Conservation (phyloP, 2,797 vertebrate species). For the Mormyrops attenuatus region DNA sequence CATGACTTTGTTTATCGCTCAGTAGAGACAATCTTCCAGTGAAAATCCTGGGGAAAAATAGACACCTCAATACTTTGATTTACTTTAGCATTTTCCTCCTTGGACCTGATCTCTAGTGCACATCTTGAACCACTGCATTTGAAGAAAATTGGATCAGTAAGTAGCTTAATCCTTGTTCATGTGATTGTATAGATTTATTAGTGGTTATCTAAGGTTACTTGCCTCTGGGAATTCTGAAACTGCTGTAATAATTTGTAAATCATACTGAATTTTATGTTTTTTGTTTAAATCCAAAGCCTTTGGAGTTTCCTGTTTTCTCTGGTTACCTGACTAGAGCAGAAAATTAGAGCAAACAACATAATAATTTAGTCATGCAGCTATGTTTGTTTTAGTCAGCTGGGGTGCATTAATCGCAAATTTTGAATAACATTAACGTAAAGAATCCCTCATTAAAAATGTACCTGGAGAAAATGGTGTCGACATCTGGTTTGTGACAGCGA, state of each 20-base stretch:
- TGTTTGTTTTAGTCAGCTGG: not conserved
- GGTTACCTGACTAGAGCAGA: not conserved
- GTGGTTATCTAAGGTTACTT: not conserved
- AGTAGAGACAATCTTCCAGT: not conserved
- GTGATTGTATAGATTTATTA: not conserved
- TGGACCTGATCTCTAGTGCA: not conserved
- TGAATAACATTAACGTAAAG: not conserved
- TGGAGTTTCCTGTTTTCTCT: not conserved
- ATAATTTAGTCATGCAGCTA: not conserved
- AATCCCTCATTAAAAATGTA: not conserved
- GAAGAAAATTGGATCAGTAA: not conserved
- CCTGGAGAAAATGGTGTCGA: not conserved
- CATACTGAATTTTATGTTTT: not conserved
- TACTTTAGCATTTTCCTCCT: not conserved
- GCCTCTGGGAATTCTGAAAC: not conserved
- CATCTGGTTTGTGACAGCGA: not conserved
- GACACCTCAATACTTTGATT: not conserved
- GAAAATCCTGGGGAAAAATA: not conserved
- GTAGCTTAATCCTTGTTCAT: not conserved
- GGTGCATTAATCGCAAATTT: not conserved
- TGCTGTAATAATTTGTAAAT: not conserved
- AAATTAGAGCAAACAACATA: not conserved
- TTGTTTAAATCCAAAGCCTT: not conserved
- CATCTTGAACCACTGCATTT: not conserved
- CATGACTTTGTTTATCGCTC: not conserved